Conservation (phyloP, 1,140 invertebrate genomes). For the Trissolcus basalis region DNA sequence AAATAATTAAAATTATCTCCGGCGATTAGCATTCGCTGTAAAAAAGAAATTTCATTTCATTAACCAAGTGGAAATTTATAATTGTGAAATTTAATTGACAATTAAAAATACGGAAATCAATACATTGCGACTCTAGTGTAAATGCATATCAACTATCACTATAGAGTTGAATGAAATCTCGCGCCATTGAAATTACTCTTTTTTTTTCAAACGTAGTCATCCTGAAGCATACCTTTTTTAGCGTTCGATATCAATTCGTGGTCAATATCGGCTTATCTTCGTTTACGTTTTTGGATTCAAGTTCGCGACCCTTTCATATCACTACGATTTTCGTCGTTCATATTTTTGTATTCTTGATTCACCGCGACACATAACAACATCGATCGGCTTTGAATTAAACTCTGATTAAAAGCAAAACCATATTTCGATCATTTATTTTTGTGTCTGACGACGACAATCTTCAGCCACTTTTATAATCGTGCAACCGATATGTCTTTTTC, state of each 20-base stretch:
- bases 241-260: too few relatives aligned
- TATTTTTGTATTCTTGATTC: constrained; percentile 3
- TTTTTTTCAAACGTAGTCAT: constrained; percentile 21
- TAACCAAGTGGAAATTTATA: too few relatives aligned
- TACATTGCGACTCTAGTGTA: too few relatives aligned
- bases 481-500: too few relatives aligned
- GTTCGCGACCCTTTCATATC: constrained; percentile 16
- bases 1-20: too few relatives aligned
- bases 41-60: too few relatives aligned
- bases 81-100: too few relatives aligned
- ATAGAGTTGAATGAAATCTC: constrained; percentile 13
- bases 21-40: too few relatives aligned
- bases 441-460: too few relatives aligned
- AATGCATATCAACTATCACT: too few relatives aligned
- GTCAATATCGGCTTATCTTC: constrained; percentile 32
- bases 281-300: constrained; percentile 6
- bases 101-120: constrained; percentile 27
- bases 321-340: constrained; percentile 4
- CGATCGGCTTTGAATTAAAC: constrained; percentile 21
- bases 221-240: constrained; percentile 24
- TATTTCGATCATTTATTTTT: too few relatives aligned
- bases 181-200: constrained; percentile 13
- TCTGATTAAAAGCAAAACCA: not conserved
- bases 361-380: constrained; percentile 12
- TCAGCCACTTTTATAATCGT: too few relatives aligned